Evolutionary conservation across 2,888 invertebrate genomes (phyloP), one percentile per base, ranked within the genome.

Genomic region (Apamea sordens): DNA sequence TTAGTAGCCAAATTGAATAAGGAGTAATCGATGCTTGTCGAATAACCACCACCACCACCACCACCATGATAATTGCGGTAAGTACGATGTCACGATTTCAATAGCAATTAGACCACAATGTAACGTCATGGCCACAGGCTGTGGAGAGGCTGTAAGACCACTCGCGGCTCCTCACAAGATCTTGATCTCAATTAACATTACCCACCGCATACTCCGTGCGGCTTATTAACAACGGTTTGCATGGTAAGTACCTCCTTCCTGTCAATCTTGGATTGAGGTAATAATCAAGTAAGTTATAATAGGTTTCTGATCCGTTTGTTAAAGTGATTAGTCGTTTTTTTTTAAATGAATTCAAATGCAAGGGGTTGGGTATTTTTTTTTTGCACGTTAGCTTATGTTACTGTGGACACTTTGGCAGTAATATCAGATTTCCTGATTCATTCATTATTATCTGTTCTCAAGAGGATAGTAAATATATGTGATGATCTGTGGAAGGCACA

Each of bases 101-200:
- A 78, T 77, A 67, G 70, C 63, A 50, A 84, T 87, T 80, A 79
- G 77, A 86, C 84, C 87, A 74, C 87, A 85, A 74, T 79, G 73
- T 75, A 72, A 77, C 79, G 79, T 78, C 76, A 84, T 73, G 41
- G 70, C 84, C 79, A 64, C 85, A 82, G 71, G 53, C 13, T 47
- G 77, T 32, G 28, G 63, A 59, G 68, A 53, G 61, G 73, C 71
- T 50, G 50, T 74, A 70, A 71, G 63, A 76, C 85, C 73, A 76
- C 86, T 77, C 28, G 77, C 72, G 73, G 56, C 69, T 79, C 71
- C 77, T 83, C 72, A 72, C 74, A 80, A 63, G 70, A 69, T 79
- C 76, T 83, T 68, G 79, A 87, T 82, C 78, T 83, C 73, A 83
- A 87, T 86, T 87, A 87, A 80, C 69, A 85, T 80, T 80, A 87